A percentile compares a stretch with the other conserved stretches of the same genome.
Evolutionary conservation across 2,888 invertebrate species (phyloP).

Genomic region (Mythimna ferrago): DNA sequence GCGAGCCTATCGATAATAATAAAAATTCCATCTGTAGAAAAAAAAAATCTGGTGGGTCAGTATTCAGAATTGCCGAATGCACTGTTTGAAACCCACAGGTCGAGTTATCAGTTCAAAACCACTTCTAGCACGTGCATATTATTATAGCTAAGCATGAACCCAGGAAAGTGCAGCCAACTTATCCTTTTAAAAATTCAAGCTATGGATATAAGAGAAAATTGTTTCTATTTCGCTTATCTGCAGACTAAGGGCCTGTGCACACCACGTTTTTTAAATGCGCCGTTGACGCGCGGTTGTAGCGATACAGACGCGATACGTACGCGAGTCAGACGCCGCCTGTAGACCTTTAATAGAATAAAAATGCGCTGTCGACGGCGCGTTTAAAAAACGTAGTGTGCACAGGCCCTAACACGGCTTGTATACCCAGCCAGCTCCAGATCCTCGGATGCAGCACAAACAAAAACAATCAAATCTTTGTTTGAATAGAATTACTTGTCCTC

Average conservation of each 20-base stretch:
- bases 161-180: not conserved
- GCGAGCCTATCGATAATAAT: no score
- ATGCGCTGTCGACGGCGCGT: no score
- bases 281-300: no score
- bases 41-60: no score
- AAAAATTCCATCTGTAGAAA: no score
- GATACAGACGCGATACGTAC: no score
- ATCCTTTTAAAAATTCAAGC: not conserved
- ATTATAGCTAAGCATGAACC: not conserved
- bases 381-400: no score
- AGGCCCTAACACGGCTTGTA: not conserved
- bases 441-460: slow-evolving; percentile 34
- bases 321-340: no score
- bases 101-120: not conserved
- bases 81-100: not conserved
- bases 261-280: no score
- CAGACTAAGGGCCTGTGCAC: not conserved
- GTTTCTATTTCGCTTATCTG: slow-evolving; percentile 29
- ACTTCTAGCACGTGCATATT: not conserved
- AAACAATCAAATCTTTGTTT: slow-evolving; percentile 39
- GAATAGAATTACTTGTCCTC: slow-evolving; percentile 47
- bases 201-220: not conserved
- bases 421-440: not conserved
- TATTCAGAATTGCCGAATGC: no score
- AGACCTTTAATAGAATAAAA: no score